phyloP scores from a whole-genome alignment of 2,888 invertebrate species.

The Melinopterus prodromus region DNA sequence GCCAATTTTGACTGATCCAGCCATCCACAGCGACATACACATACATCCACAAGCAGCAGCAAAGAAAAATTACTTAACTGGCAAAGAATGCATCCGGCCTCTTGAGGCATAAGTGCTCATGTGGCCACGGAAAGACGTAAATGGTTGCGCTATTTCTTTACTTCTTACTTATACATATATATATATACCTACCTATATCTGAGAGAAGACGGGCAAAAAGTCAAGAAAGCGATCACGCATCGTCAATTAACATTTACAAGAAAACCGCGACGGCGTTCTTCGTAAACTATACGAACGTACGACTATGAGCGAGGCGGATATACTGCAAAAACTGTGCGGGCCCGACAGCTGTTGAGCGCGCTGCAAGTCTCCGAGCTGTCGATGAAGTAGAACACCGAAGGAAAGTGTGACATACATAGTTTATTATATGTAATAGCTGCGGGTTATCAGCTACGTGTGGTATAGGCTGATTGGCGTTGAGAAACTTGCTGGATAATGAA shows the following conservation, averaged over 20 bases:
- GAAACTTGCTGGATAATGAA: neutral
- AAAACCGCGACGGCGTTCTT: neutral
- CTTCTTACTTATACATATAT: neutral
- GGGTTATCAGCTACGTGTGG: neutral
- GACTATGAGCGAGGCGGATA: neutral
- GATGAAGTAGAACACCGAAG: neutral
- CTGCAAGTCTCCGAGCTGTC: neutral
- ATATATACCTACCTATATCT: neutral
- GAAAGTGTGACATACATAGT: constrained; percentile 4
- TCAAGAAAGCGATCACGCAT: neutral
- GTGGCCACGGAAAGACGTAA: neutral
- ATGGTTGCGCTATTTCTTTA: constrained; percentile 4
- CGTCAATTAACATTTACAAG: constrained; percentile 4
- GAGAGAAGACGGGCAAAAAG: neutral
- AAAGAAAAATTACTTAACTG: constrained; percentile 4
- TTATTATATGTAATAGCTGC: neutral
- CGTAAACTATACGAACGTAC: neutral
- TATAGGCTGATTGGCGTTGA: neutral
- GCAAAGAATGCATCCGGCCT: neutral
- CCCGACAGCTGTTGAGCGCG: neutral
- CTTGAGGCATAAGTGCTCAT: neutral
- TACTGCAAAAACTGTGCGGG: neutral
- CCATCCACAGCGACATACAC: neutral
- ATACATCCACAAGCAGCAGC: neutral
- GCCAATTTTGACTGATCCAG: neutral